Base-by-base conservation (phyloP, 2,888 invertebrate genomes). In the Hydriomena furcata region DNA sequence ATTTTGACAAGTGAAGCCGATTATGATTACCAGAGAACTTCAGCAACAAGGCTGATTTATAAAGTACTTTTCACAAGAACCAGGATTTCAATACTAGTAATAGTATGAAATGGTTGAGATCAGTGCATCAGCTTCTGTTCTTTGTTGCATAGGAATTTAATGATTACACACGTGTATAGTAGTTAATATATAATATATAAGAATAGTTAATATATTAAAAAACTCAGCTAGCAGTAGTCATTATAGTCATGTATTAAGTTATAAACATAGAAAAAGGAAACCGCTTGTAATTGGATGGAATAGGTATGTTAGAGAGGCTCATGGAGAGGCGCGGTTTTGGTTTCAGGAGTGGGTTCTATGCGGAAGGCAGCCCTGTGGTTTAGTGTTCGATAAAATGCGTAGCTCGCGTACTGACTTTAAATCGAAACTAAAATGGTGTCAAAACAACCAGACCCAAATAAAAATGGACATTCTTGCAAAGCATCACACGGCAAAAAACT, bases 401-500 rank as follows among this genome's bases (percentile, higher is more conserved):
- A n/a, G n/a, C 4, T n/a, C 35, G 23, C 21, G 24, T 1, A 36
- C 7, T 7, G 5, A 24, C 7, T 25, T 38, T 27, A 28, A 38
- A 38, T 2, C 6, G 1, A 37, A 25, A 13, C 11, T 12, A 25
- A 25, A 25, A 37, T 37, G 25, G 24, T 24, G 36, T 10, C 24
- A 24, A n/a, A n/a, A 24, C 7, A 21, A 35, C 7, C 11, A 17
- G 17, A 17, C 17, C 17, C 17, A 17, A 17, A 17, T 17, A 17
- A 32, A 32, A 32, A 41, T 41, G 30, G 10, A 23, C 11, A 41
- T 41, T 1, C 7, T 41, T 1, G 41, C 31, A 12, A 17, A 17
- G 21, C 44, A 36, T 21, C 25, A 43, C 11, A 7, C 24, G 5
- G 28, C 30, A 6, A 44, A 34, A 27, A 27, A 43, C 25, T 43